Base-by-base conservation (phyloP, 2,888 invertebrate genomes). In the Phlogophora meticulosa region DNA sequence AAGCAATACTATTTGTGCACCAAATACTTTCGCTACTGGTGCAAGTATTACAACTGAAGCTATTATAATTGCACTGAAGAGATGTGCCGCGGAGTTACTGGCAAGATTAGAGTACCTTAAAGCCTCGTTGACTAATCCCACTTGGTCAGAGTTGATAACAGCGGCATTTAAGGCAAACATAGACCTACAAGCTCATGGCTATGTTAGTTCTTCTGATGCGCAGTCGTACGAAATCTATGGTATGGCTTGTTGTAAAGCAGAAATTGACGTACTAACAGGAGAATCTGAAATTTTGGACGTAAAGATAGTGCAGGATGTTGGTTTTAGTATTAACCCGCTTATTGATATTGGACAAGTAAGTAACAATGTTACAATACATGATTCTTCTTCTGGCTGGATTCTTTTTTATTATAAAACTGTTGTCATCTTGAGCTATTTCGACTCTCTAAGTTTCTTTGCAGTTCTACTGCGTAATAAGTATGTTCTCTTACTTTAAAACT, bases 251-350 rank as follows among this genome's bases (percentile, higher is more conserved):
- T 90, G 96, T n/a, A 97, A 98, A 92, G 96, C 97, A 0, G 97
- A 97, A 88, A 87, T 98, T 0, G 98, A 98, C 87, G 88, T 97
- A 0, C 88, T 98, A 48, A 98, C 98, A 4, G 98, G 98, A 20
- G 97, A 97, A 84, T 94, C 95, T 72, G 91, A 96, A 75, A 87
- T 97, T 20, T 83, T 88, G 0, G 92, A 97, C 76, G 96, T 97
- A 0, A 97, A 97, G 85, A 83, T 97, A 49, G 78, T 97, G 38
- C 96, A 97, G 86, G 97, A 97, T 85, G 95, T 95, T 10, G 97
- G 97, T 2, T 90, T 95, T 48, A 97, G 97, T 89, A 87, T 97
- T 61, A 97, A 94, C 85, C 97, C 97, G 4, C 88, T 94, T 72
- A 88, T 97, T 38, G 97, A 97, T 87, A 87, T 97, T 60, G 97